phyloP scores from a whole-genome alignment of 2,888 invertebrate genomes.

The Agrenia bidenticulata region DNA sequence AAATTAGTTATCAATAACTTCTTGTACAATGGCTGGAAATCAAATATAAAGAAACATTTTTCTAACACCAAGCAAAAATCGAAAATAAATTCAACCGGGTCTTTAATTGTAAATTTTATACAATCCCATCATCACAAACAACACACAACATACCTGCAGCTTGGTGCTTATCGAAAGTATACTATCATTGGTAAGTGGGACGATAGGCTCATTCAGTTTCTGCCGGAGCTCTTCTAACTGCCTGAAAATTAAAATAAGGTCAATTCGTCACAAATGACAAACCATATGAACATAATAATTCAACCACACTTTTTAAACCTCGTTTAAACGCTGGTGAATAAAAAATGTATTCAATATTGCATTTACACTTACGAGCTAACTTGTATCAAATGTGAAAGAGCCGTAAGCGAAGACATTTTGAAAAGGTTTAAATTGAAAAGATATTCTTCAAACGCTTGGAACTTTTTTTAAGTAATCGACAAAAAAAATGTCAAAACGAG shows the following conservation, averaged over 20 bases:
- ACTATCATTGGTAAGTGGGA: slow-evolving; percentile 46
- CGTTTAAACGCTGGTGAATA: no score
- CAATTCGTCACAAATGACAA: background rate
- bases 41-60: background rate
- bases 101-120: background rate
- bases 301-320: background rate
- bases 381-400: slow-evolving; percentile 15
- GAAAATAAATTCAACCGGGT: no score
- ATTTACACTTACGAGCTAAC: slow-evolving; percentile 13
- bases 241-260: slow-evolving; percentile 20
- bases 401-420: slow-evolving; percentile 11
- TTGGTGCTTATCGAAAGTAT: slow-evolving; percentile 45
- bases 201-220: slow-evolving; percentile 47
- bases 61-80: background rate
- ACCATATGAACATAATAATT: background rate
- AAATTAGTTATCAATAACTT: slow-evolving; percentile 49
- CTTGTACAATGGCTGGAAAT: slow-evolving; percentile 46
- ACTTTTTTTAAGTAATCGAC: no score
- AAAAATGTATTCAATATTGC: background rate
- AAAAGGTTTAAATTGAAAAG: no score
- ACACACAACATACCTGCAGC: slow-evolving; percentile 43
- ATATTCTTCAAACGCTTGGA: no score
- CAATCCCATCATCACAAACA: background rate
- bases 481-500: no score
- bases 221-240: slow-evolving; percentile 48